These are phyloP conservation scores for Athalia rosae DNA, from an alignment of 2,888 invertebrate species.

Conservation along the genomic window DNA sequence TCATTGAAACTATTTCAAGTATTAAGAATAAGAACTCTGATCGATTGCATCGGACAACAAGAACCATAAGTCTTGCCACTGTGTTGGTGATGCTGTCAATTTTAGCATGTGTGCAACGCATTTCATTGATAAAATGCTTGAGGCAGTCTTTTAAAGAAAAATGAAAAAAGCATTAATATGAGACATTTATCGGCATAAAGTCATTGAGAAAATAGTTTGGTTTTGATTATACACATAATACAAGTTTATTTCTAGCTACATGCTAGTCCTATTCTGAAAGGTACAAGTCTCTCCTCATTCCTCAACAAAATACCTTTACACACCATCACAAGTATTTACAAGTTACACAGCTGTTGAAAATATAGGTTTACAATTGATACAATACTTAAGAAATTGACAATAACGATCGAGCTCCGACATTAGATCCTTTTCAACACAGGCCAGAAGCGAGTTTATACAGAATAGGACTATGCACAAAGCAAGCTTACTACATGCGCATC, in stretches of 20 bases:
- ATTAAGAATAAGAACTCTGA: background rate
- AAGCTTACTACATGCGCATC: slow-evolving; percentile 41
- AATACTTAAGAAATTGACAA: slow-evolving; percentile 36
- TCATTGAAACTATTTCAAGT: background rate
- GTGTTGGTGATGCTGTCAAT: slow-evolving; percentile 9
- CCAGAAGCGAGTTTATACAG: slow-evolving; percentile 45
- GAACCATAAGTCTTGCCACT: background rate
- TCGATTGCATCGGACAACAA: slow-evolving; percentile 11
- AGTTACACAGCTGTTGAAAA: slow-evolving; percentile 36
- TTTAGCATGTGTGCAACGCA: background rate
- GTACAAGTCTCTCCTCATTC: slow-evolving; percentile 47
- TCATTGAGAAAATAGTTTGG: slow-evolving; percentile 37
- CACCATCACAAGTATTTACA: slow-evolving; percentile 40
- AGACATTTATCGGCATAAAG: slow-evolving; percentile 31
- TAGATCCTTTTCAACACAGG: slow-evolving; percentile 28
- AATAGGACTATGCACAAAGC: slow-evolving; percentile 45
- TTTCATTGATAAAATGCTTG: slow-evolving; percentile 1
- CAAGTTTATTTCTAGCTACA: slow-evolving; percentile 41
- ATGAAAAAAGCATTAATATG: slow-evolving; percentile 22
- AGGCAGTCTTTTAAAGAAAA: slow-evolving; percentile 11
- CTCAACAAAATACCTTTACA: slow-evolving; percentile 32
- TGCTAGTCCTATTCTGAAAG: slow-evolving; percentile 48
- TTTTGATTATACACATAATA: slow-evolving; percentile 40
- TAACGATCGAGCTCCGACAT: slow-evolving; percentile 41
- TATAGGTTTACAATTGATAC: slow-evolving; percentile 24